Evolutionary conservation across 2,888 invertebrate species (phyloP), one percentile per base, ranked within the genome.

Genomic region (Euplagia quadripunctaria): DNA sequence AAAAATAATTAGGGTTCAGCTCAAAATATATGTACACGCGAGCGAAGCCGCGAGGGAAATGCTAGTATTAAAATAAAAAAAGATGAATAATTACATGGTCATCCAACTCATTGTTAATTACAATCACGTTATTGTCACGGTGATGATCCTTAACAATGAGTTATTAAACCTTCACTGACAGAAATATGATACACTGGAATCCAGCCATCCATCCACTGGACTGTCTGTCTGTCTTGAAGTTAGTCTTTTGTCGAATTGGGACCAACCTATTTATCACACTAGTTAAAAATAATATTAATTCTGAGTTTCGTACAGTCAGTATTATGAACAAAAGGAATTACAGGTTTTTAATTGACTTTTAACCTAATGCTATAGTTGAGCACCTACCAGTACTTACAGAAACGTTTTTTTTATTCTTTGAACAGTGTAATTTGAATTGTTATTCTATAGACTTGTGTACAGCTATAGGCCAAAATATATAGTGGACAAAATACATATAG

Each of bases 61-160:
- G 31, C 31, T 31, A 46, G 43, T 46, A 46, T 46, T 8, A 46
- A 46, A 46, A 46, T 6, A 46, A 46, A 46, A 46, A 8, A 43
- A 43, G 43, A 4, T 4, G 4, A 43, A 43, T 43, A 8, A 43
- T 46, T 46, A 46, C 61, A 61, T 31, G 20, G 12, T 12, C 31
- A 55, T 55, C 42, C 4, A 17, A 67, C 20, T 31, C 51, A 1
- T 20, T 31, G 31, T 12, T 67, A 49, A 31, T 49, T 51, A 66
- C 51, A 41, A 31, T 55, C 31, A 58, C 55, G 20, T 61, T 61
- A 58, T 58, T 31, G 70, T 70, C 63, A 70, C 64, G 64, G 70
- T 70, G 17, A 52, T 16, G 61, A 20, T 9, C 43, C 12, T 52
- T 16, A 43, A 64, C 70, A 70, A 70, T 12, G 41, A n/a, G 42